Percentiles rank a stretch among this genome's conserved stretches.
Conservation (phyloP, 2,113 vertebrate species). For the Gasterosteus nipponicus region DNA sequence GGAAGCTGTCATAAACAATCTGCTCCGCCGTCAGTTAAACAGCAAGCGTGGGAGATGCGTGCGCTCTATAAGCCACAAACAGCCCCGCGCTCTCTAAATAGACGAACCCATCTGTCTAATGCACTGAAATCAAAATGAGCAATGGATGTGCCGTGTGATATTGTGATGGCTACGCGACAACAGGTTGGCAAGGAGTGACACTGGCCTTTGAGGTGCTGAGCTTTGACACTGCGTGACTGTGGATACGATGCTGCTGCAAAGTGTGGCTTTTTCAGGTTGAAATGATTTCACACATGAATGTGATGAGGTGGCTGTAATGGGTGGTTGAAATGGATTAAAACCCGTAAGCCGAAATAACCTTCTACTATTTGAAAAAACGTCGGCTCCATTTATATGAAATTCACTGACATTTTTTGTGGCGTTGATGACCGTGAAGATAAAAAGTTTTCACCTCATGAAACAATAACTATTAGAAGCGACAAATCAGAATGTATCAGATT, state of each 20-base stretch:
- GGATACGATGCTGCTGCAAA: conserved; percentile 31
- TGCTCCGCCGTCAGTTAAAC: conserved; percentile 76
- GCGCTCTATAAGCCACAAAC: conserved; percentile 68
- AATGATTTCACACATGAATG: conserved; percentile 58
- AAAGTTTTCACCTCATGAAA: not conserved
- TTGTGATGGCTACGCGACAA: conserved; percentile 44
- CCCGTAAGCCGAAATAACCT: conserved; percentile 21
- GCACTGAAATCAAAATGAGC: conserved; percentile 64
- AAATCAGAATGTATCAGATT: not conserved
- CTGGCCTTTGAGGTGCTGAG: conserved; percentile 34
- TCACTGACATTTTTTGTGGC: not conserved
- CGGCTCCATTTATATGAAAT: not conserved
- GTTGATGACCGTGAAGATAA: not conserved
- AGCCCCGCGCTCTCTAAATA: conserved; percentile 68
- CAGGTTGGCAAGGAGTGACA: conserved; percentile 53
- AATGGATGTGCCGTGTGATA: conserved; percentile 59
- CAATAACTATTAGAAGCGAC: not conserved
- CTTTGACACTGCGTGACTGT: conserved; percentile 45
- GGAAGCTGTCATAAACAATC: conserved; percentile 81
- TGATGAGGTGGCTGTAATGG: conserved; percentile 37
- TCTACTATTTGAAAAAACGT: conserved; percentile 2
- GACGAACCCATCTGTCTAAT: conserved; percentile 69
- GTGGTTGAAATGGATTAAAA: conserved; percentile 34
- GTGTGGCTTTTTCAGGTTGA: conserved; percentile 50
- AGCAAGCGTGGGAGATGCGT: conserved; percentile 71